phyloP scores from a whole-genome alignment of 2,888 invertebrate species.

The Athalia cordata region DNA sequence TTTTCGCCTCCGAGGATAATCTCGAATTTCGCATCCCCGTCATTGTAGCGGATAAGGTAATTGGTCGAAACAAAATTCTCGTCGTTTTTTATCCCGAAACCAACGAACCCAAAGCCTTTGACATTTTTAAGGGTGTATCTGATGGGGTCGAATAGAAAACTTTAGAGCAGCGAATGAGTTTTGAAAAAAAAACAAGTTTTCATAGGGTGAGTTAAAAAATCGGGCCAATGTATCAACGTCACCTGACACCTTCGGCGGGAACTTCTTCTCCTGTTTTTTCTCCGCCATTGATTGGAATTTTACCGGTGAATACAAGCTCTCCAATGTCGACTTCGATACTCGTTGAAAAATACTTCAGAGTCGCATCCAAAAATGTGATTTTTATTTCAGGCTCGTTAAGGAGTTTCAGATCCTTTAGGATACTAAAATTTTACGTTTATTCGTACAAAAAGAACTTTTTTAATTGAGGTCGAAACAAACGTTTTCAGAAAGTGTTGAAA shows the following conservation, averaged over 20 bases:
- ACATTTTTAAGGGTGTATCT: conserved; percentile 12
- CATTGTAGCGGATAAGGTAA: conserved; percentile 7
- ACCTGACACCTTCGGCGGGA: conserved; percentile 11
- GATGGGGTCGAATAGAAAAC: too few relatives aligned
- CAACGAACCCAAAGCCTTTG: conserved; percentile 14
- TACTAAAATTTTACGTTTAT: background rate
- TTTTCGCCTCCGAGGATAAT: background rate
- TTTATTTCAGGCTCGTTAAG: background rate
- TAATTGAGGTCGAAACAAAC: too few relatives aligned
- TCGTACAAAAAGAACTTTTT: too few relatives aligned
- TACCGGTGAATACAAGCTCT: conserved; percentile 12
- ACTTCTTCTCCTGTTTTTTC: background rate
- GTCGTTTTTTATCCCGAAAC: background rate
- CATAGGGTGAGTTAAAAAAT: background rate
- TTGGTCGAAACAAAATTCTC: conserved; percentile 6
- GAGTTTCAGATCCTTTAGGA: background rate
- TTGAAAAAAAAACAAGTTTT: background rate
- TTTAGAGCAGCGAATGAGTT: too few relatives aligned
- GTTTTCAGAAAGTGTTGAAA: too few relatives aligned
- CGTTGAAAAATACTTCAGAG: conserved; percentile 1
- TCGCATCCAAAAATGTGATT: conserved; percentile 1
- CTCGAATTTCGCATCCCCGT: background rate
- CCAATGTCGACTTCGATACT: background rate
- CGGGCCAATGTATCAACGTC: background rate
- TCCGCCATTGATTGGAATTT: background rate